Evolutionary conservation across 2,888 invertebrate species (phyloP).

Genomic region (Drosophila borealis): DNA sequence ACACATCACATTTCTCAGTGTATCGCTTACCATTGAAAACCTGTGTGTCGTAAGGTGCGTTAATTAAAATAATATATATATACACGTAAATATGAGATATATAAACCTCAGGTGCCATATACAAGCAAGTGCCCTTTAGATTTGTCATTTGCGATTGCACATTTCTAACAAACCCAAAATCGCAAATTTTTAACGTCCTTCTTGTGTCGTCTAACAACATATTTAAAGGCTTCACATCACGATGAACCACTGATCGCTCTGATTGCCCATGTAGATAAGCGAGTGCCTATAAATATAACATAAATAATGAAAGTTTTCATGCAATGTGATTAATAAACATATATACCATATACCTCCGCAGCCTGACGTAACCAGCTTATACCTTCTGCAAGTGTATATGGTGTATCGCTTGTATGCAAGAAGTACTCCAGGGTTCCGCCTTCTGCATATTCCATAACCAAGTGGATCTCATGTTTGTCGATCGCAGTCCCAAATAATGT

Average conservation of each 20-base stretch:
- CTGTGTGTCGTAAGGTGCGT: neutral
- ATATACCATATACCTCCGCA: constrained; percentile 2
- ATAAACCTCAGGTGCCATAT: constrained; percentile 32
- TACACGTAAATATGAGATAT: neutral
- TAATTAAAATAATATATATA: neutral
- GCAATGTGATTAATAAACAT: neutral
- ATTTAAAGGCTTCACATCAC: constrained; percentile 8
- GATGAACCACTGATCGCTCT: neutral
- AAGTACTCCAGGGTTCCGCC: constrained; percentile 4
- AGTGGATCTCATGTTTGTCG: rapidly evolving
- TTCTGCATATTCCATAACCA: constrained; percentile 17
- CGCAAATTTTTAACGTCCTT: constrained; percentile 14
- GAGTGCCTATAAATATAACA: neutral
- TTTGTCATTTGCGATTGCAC: neutral
- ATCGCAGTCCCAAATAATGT: neutral
- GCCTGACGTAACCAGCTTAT: constrained; percentile 17
- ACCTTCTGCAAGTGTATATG: neutral
- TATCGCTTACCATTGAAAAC: neutral
- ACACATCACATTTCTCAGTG: constrained; percentile 12
- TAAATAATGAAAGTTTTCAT: no score
- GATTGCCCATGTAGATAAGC: neutral
- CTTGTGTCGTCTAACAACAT: constrained; percentile 10
- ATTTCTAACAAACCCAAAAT: constrained; percentile 20
- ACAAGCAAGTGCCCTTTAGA: rapidly evolving
- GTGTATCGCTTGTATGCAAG: neutral